Conservation (phyloP, 1,140 invertebrate genomes). For the Sesamia nonagrioides region DNA sequence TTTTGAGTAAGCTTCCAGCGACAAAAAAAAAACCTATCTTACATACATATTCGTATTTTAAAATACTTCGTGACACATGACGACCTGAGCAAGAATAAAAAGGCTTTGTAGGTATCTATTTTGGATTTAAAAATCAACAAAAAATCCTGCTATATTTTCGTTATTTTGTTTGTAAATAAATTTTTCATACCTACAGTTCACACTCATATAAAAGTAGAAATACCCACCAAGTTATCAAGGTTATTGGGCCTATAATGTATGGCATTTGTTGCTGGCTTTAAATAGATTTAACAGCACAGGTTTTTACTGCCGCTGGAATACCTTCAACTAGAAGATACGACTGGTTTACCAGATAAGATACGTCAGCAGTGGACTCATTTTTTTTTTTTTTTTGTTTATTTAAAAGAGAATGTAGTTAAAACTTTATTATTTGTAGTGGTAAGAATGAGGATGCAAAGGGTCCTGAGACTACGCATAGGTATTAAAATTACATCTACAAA, state of each 20-base stretch:
- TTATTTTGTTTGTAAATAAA: too few species aligned
- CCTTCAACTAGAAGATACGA: background rate
- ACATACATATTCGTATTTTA: too few species aligned
- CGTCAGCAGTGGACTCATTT: background rate
- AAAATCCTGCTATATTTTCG: too few species aligned
- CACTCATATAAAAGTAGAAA: background rate
- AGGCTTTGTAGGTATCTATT: too few species aligned
- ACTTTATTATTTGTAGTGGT: background rate
- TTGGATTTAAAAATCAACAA: too few species aligned
- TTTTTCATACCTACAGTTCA: background rate
- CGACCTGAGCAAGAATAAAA: too few species aligned
- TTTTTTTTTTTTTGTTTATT: background rate
- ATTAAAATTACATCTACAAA: too few species aligned
- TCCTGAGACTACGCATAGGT: too few species aligned
- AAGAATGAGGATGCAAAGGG: too few species aligned
- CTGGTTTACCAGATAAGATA: background rate
- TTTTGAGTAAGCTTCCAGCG: too few species aligned
- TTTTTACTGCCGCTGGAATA: background rate
- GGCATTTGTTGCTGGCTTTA: background rate
- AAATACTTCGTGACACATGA: too few species aligned
- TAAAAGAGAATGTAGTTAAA: background rate
- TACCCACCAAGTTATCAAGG: background rate
- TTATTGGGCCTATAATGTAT: background rate
- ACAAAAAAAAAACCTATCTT: too few species aligned
- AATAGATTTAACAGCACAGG: background rate